Base-by-base conservation (phyloP, 2,113 vertebrate species). In the Microtus pennsylvanicus region DNA sequence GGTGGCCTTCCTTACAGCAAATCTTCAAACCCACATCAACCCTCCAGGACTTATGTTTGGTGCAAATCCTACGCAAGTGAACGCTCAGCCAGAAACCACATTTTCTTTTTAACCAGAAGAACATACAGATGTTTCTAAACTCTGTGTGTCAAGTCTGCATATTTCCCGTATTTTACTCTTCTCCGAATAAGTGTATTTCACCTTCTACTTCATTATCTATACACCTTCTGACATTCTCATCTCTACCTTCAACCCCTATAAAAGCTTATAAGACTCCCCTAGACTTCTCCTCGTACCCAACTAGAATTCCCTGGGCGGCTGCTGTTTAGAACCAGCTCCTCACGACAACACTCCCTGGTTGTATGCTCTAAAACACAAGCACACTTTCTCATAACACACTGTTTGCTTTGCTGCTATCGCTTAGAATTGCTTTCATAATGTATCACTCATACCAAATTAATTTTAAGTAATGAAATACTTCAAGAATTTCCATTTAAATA, bases 281-380 rank as follows among this genome's bases (percentile, higher is more conserved):
- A n/a, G n/a, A 55, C 24, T 4, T 72, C 0, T 35, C 12, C 21
- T 93, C 17, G 35, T 24, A 35, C 3, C 17, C 74, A 72, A 67
- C 5, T 8, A 74, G 33, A 13, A 85, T 38, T 42, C 4, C 7
- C 28, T 42, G n/a, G 24, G 63, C 6, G 7, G 8, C 8, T 3
- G n/a, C 3, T 16, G 4, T 42, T 4, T 3, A 38, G 35, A 74
- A 24, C 4, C 1, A 5, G 24, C 50, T 80, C 21, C 63, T 65
- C 5, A 9, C n/a, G 17, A 78, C 21, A 47, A 26, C 0, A 0
- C 2, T 1, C 4, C 65, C 6, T 8, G 11, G 52, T 11, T 5
- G 28, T 69, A 1, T 33, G 42, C 58, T 67, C 58, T 67, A 90
- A 74, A 93, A 47, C 30, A 94, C 58, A 90, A 33, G 69, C n/a